These are phyloP conservation scores for Laterallus jamaicensis DNA, from an alignment of 2,113 vertebrate genomes.

Conservation along the genomic window DNA sequence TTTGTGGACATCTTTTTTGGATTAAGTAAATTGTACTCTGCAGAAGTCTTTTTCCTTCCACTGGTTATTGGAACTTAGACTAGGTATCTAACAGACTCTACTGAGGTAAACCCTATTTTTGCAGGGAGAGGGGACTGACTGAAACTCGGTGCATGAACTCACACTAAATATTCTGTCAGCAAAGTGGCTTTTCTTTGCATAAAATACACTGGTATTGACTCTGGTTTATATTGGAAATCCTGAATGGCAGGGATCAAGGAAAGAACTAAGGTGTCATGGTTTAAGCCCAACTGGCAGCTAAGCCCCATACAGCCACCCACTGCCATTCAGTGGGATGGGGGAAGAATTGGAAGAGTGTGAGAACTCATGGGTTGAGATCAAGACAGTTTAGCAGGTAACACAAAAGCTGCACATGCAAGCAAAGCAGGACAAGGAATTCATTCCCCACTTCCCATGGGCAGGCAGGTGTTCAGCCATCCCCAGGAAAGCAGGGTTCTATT, in stretches of 20 bases:
- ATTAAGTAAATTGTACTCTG: not conserved
- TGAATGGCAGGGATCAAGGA: not conserved
- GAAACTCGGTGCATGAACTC: not conserved
- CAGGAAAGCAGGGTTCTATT: too few relatives aligned
- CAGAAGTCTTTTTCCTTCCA: not conserved
- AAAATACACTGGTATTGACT: not conserved
- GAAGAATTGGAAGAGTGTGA: too few relatives aligned
- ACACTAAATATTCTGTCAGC: not conserved
- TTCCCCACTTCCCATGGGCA: too few relatives aligned
- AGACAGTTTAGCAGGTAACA: too few relatives aligned
- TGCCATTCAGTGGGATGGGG: too few relatives aligned
- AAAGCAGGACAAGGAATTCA: too few relatives aligned
- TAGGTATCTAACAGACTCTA: not conserved
- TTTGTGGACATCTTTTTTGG: not conserved
- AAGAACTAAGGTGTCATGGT: not conserved
- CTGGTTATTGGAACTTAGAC: not conserved
- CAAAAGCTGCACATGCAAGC: too few relatives aligned
- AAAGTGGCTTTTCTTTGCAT: not conserved
- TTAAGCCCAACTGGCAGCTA: too few relatives aligned
- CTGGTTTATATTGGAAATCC: not conserved
- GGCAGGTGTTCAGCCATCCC: too few relatives aligned
- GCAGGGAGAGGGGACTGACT: not conserved
- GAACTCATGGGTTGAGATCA: too few relatives aligned
- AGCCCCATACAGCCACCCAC: too few relatives aligned
- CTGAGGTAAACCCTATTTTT: not conserved